These are phyloP conservation scores for Panthera leo DNA, from an alignment of 2,113 vertebrate species.

Conservation along the genomic window DNA sequence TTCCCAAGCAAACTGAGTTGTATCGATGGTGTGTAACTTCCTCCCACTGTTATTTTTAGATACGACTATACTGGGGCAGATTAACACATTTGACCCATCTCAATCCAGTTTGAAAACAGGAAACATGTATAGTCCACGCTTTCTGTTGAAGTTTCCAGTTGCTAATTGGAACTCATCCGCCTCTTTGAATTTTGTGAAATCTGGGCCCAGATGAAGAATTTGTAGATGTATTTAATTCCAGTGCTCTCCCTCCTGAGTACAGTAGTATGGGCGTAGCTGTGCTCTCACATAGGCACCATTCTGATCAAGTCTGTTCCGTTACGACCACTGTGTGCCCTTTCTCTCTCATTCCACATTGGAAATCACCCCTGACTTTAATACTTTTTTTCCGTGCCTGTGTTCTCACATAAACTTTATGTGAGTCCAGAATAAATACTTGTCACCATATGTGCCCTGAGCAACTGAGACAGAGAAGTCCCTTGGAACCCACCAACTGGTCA, in stretches of 20 bases:
- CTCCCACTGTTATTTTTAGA: background rate
- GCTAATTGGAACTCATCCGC: too few species aligned
- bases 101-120: background rate
- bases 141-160: background rate
- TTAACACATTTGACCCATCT: background rate
- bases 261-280: rapidly evolving
- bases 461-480: background rate
- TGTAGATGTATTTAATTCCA: too few species aligned
- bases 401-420: background rate
- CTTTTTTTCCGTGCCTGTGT: background rate
- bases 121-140: background rate
- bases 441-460: background rate
- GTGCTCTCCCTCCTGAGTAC: rapidly evolving
- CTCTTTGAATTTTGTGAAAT: background rate
- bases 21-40: background rate
- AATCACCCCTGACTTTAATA: too few species aligned
- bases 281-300: rapidly evolving
- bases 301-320: rapidly evolving
- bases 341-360: background rate
- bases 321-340: rapidly evolving
- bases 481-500: background rate
- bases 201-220: background rate
- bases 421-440: background rate
- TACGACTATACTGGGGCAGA: background rate
- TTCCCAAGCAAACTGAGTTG: background rate